phyloP scores from a whole-genome alignment of 2,113 vertebrate genomes.

The Apistogramma diplotaenia region DNA sequence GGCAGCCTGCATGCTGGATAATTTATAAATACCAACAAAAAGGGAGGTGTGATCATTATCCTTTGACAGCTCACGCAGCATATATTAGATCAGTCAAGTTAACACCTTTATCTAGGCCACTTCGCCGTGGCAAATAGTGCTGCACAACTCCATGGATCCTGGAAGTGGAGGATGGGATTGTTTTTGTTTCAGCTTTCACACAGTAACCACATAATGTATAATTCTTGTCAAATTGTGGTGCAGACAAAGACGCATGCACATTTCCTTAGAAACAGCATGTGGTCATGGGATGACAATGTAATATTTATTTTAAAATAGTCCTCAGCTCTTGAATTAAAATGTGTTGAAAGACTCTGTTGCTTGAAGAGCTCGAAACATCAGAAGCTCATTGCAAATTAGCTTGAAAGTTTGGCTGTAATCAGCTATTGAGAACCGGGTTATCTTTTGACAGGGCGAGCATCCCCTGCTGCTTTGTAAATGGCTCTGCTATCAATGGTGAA shows the following conservation, averaged over 20 bases:
- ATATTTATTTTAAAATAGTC: background rate
- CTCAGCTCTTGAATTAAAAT: background rate
- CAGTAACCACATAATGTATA: background rate
- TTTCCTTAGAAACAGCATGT: background rate
- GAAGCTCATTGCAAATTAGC: background rate
- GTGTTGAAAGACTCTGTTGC: background rate
- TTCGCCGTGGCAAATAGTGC: background rate
- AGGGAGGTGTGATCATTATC: conserved; percentile 30
- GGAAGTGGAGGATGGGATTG: background rate
- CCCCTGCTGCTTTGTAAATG: conserved; percentile 1
- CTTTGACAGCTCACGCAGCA: conserved; percentile 21
- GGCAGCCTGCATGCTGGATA: background rate
- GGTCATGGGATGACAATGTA: background rate
- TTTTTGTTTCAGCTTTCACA: background rate
- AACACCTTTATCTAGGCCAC: conserved; percentile 9
- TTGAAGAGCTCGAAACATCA: background rate
- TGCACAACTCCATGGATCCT: background rate
- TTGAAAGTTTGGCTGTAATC: background rate
- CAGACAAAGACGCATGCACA: background rate
- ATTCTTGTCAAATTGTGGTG: background rate
- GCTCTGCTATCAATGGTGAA: background rate
- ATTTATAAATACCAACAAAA: conserved; percentile 44
- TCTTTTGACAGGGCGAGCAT: conserved; percentile 24
- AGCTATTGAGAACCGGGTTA: background rate
- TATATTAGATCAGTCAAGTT: conserved; percentile 28